These are phyloP conservation scores for Alexandromys fortis DNA, from an alignment of 2,113 vertebrate species.

Conservation along the genomic window DNA sequence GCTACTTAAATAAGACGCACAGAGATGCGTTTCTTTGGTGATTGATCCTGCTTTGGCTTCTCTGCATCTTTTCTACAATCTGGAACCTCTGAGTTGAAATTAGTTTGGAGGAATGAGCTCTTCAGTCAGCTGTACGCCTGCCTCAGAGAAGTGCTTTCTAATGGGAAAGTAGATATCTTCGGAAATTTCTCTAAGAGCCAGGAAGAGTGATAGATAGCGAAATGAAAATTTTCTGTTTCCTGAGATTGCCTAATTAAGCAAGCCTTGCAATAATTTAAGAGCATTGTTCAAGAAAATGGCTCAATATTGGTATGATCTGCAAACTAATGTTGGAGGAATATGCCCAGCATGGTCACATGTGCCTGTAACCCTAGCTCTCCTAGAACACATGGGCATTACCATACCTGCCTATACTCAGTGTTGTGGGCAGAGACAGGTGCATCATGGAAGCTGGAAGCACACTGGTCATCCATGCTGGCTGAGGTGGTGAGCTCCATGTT, in stretches of 20 bases:
- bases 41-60: not conserved
- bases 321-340: not conserved
- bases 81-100: conserved; percentile 27
- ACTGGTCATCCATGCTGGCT: not conserved
- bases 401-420: not conserved
- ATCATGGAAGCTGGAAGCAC: not conserved
- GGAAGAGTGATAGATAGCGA: not conserved
- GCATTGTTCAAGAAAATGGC: not conserved
- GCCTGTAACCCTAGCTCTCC: not conserved
- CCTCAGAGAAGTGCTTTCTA: not conserved
- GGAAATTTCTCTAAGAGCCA: not conserved
- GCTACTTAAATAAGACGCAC: not conserved
- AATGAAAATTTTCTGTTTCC: not conserved
- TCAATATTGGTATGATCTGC: not conserved
- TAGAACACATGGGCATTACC: not conserved
- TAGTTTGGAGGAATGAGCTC: not conserved
- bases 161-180: not conserved
- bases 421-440: not conserved
- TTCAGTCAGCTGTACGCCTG: not conserved
- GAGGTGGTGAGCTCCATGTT: not conserved
- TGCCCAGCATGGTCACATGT: not conserved
- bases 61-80: not conserved
- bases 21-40: not conserved
- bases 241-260: not conserved
- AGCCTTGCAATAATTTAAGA: not conserved